A percentile compares a stretch with the other conserved stretches of the same genome.
Evolutionary conservation across 2,113 vertebrate species (phyloP).

Genomic region (Formicarius rufipectus): DNA sequence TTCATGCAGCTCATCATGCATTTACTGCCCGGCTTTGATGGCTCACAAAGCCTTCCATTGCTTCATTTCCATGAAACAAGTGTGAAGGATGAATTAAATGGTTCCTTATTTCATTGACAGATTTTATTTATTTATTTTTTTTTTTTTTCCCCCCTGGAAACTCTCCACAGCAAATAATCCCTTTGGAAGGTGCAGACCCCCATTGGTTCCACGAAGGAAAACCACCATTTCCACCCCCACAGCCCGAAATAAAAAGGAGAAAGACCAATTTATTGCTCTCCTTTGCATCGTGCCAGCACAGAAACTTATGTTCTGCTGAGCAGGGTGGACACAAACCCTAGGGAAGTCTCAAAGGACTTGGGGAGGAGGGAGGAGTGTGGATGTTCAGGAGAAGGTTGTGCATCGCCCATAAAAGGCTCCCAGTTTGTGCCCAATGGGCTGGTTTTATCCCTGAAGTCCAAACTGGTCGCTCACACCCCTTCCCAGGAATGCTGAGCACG

Average conservation of each 20-base stretch:
- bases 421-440: background rate
- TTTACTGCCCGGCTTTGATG: constrained; percentile 53
- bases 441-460: background rate
- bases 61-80: constrained; percentile 45
- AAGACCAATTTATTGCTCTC: background rate
- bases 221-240: background rate
- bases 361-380: background rate
- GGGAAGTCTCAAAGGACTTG: background rate
- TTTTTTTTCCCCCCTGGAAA: background rate
- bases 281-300: background rate
- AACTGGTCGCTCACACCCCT: background rate
- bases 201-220: background rate
- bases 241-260: background rate
- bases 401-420: background rate
- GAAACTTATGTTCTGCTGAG: background rate
- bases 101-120: constrained; percentile 1
- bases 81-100: constrained; percentile 49
- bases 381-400: background rate
- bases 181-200: background rate
- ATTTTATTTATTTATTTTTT: background rate
- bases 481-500: background rate
- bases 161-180: background rate
- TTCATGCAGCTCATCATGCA: constrained; percentile 29
- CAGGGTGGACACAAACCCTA: background rate
- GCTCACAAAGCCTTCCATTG: constrained; percentile 6